These are phyloP conservation scores for Aphis craccivora DNA, from an alignment of 1,140 invertebrate species.

Conservation along the genomic window DNA sequence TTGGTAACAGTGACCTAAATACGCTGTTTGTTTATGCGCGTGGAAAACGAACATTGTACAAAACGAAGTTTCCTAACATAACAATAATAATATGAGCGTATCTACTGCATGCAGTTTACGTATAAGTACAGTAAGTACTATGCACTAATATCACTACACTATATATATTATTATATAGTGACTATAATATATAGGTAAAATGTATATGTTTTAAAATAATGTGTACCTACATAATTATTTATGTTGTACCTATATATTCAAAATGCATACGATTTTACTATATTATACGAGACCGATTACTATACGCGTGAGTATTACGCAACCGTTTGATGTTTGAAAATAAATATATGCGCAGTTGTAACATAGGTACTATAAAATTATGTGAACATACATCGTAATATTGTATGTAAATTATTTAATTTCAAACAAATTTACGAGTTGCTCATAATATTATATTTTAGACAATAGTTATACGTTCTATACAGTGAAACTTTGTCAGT, in stretches of 20 bases:
- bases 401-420: slow-evolving; percentile 1
- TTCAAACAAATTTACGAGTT: neutral
- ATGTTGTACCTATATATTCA: neutral
- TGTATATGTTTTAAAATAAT: neutral
- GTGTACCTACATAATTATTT: neutral
- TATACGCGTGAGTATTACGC: neutral
- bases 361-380: neutral
- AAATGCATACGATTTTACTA: neutral
- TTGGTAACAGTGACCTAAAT: slow-evolving; percentile 22
- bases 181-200: no score
- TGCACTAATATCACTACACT: neutral
- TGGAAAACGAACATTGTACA: slow-evolving; percentile 18
- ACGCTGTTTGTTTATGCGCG: slow-evolving; percentile 14
- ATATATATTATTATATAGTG: no score
- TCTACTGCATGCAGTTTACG: neutral
- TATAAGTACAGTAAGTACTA: neutral
- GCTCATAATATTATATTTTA: neutral
- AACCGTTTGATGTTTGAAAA: slow-evolving; percentile 11
- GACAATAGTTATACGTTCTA: no score
- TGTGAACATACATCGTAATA: neutral
- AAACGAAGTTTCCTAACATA: neutral
- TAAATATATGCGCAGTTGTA: neutral
- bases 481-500: no score
- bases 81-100: neutral
- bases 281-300: neutral